A percentile compares a stretch with the other conserved stretches of the same genome.
phyloP scores from a whole-genome alignment of 2,113 vertebrate genomes.

The Microcebus murinus region DNA sequence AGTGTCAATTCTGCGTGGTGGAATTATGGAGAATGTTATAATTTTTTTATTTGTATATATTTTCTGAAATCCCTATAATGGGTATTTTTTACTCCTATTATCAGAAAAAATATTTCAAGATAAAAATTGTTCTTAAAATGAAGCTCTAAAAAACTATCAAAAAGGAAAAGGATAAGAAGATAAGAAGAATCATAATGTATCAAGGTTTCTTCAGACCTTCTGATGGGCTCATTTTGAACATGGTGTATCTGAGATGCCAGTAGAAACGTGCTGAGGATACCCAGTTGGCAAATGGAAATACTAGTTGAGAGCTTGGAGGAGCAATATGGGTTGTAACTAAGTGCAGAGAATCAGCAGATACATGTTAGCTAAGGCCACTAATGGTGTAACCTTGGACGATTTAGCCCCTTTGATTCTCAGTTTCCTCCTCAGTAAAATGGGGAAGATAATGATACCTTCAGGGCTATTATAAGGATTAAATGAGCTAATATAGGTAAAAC shows the following conservation, averaged over 20 bases:
- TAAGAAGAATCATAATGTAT: neutral
- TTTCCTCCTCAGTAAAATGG: constrained; percentile 14
- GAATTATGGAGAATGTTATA: constrained; percentile 23
- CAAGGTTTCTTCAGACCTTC: constrained; percentile 5
- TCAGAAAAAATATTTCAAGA: constrained; percentile 54
- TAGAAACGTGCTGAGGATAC: neutral
- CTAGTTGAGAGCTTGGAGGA: neutral
- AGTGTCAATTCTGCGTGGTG: neutral
- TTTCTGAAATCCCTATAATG: neutral
- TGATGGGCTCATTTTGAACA: constrained; percentile 4
- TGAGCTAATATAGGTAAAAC: neutral
- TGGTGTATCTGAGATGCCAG: neutral
- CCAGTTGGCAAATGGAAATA: neutral
- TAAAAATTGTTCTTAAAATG: constrained; percentile 31
- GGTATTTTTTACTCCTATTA: neutral
- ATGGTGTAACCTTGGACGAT: neutral
- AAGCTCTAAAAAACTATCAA: neutral
- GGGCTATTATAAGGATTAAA: constrained; percentile 8
- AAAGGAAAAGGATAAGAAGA: neutral
- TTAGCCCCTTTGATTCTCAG: neutral
- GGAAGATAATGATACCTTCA: neutral
- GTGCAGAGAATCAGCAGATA: neutral
- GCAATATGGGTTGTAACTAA: neutral
- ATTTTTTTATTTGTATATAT: neutral
- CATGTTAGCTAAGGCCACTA: neutral